These are phyloP conservation scores for Euthynnus affinis DNA, from an alignment of 2,797 vertebrate genomes.

Conservation along the genomic window DNA sequence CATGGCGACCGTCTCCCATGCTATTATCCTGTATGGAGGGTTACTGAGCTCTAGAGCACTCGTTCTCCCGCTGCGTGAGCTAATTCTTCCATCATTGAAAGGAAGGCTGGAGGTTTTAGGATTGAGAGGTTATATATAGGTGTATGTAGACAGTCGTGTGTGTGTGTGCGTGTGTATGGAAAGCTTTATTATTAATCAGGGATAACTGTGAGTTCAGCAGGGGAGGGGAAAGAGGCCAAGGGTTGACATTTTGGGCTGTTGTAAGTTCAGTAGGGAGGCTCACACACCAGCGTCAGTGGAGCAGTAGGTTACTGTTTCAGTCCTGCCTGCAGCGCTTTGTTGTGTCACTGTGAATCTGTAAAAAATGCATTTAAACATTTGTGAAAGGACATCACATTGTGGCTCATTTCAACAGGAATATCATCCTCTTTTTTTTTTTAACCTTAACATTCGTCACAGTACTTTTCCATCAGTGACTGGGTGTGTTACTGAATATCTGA, in stretches of 20 bases:
- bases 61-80: constrained; percentile 43
- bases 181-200: constrained; percentile 71
- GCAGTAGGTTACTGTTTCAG: constrained; percentile 65
- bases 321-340: constrained; percentile 59
- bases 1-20: constrained; percentile 59
- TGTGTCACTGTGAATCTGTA: constrained; percentile 45
- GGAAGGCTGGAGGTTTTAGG: constrained; percentile 37
- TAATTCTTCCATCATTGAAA: constrained; percentile 47
- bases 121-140: not conserved
- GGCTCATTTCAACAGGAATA: constrained; percentile 11
- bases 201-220: constrained; percentile 60
- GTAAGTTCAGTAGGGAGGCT: constrained; percentile 59
- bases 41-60: constrained; percentile 36
- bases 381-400: constrained; percentile 6
- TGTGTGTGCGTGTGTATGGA: constrained; percentile 32
- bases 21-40: constrained; percentile 51
- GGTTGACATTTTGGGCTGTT: constrained; percentile 72
- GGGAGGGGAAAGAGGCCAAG: constrained; percentile 49
- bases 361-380: constrained; percentile 33
- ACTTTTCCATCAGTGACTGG: constrained; percentile 6
- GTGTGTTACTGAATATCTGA: constrained; percentile 31
- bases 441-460: constrained; percentile 18
- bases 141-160: constrained; percentile 13
- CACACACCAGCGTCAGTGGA: constrained; percentile 49
- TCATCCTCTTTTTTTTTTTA: not conserved